Conservation (phyloP, 2,888 invertebrate species). For the Colostygia pectinataria region DNA sequence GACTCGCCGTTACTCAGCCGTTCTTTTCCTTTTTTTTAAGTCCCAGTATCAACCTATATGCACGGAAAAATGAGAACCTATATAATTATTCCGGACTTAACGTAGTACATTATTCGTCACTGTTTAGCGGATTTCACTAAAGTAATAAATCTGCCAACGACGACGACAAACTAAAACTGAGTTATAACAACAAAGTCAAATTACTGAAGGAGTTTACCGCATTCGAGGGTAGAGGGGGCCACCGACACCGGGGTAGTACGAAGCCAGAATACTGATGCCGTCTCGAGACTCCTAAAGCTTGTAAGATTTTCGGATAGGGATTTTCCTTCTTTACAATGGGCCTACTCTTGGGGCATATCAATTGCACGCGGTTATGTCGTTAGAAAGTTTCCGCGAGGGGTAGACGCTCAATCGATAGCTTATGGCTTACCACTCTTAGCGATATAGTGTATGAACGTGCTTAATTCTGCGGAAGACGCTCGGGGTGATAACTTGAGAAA, state of each 20-base stretch:
- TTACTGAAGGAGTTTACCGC: conserved; percentile 81
- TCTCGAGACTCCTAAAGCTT: conserved; percentile 70
- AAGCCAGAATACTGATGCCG: conserved; percentile 74
- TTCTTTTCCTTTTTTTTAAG: too few relatives aligned
- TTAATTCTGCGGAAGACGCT: conserved; percentile 33
- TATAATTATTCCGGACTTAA: conserved; percentile 1
- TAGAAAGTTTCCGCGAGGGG: conserved; percentile 76
- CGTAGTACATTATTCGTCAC: conserved; percentile 36
- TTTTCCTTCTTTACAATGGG: conserved; percentile 83
- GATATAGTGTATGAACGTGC: conserved; percentile 41
- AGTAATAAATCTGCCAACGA: conserved; percentile 77
- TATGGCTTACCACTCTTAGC: conserved; percentile 57
- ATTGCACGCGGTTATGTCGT: conserved; percentile 83
- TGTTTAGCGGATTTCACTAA: conserved; percentile 69
- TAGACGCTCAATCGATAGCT: conserved; percentile 70
- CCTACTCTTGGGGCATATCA: conserved; percentile 83
- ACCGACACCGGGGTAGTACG: conserved; percentile 69
- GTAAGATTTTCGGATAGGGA: conserved; percentile 81
- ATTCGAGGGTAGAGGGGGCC: conserved; percentile 50
- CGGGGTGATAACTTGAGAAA: conserved; percentile 26
- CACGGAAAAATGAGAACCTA: too few relatives aligned
- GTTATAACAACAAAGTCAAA: conserved; percentile 83
- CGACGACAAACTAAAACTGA: conserved; percentile 80
- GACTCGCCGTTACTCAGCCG: too few relatives aligned
- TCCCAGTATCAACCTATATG: too few relatives aligned